A percentile compares a stretch with the other conserved stretches of the same genome.
Evolutionary conservation across 1,140 invertebrate species (phyloP).

Genomic region (Matsumurasca onukii): DNA sequence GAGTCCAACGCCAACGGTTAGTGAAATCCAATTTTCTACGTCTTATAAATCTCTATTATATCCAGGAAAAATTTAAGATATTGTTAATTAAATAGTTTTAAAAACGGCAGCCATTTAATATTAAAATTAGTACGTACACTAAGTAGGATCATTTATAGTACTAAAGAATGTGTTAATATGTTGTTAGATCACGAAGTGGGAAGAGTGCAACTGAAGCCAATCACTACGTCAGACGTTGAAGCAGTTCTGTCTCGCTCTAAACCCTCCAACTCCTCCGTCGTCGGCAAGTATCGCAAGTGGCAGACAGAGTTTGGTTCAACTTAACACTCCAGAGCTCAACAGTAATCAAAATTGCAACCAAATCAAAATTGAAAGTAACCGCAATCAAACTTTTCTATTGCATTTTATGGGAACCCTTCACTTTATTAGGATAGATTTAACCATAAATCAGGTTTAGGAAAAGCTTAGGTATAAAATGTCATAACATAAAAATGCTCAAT

Average conservation of each 20-base stretch:
- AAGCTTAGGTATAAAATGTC: not conserved
- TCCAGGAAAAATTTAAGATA: conserved; percentile 7
- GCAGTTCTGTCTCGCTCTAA: conserved; percentile 52
- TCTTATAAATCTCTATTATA: not conserved
- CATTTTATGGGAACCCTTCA: not conserved
- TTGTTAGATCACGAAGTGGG: conserved; percentile 45
- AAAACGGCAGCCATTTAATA: conserved; percentile 29
- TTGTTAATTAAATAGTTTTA: conserved; percentile 11
- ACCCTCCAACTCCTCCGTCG: conserved; percentile 41
- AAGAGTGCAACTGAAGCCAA: conserved; percentile 49
- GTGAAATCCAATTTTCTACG: not conserved
- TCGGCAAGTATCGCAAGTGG: conserved; percentile 16
- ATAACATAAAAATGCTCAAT: not conserved
- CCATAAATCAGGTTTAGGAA: too few species aligned
- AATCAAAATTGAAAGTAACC: not conserved
- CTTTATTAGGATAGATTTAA: not conserved
- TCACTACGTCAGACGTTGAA: conserved; percentile 53
- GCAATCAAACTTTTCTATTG: not conserved
- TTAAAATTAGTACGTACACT: too few species aligned
- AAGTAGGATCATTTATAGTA: too few species aligned
- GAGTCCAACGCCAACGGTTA: conserved; percentile 37
- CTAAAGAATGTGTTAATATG: too few species aligned
- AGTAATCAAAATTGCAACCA: not conserved
- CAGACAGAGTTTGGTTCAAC: conserved; percentile 15
- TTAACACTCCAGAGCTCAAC: not conserved